Conservation (phyloP, 2,888 invertebrate species). For the Laothoe populi region DNA sequence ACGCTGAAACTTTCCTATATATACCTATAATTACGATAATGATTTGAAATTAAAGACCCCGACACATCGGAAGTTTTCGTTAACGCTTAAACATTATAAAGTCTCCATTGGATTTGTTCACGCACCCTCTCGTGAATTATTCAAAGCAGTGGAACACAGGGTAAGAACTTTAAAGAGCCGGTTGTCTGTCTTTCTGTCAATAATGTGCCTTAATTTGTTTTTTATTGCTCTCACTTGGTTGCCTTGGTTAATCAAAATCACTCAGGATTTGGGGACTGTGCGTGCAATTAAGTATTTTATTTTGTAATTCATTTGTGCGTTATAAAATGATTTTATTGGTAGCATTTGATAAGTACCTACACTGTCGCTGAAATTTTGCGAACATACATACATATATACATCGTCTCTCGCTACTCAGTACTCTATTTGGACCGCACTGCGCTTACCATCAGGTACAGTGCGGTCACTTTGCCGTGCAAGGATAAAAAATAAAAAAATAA, state of each 20-base stretch:
- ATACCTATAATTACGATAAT: conserved; percentile 33
- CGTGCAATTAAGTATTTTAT: neutral
- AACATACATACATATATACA: too few species aligned
- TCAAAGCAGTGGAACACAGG: conserved; percentile 60
- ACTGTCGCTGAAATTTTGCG: neutral
- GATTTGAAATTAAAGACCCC: conserved; percentile 51
- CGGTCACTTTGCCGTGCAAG: too few species aligned
- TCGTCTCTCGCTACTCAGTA: too few species aligned
- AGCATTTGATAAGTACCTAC: too few species aligned
- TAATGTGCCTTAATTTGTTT: conserved; percentile 66
- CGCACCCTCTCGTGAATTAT: conserved; percentile 68
- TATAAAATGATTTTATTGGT: neutral
- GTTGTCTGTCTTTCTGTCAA: conserved; percentile 69
- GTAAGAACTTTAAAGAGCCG: conserved; percentile 58
- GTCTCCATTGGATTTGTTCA: conserved; percentile 57
- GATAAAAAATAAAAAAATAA: too few species aligned
- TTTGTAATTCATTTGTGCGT: neutral
- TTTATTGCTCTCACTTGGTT: conserved; percentile 35
- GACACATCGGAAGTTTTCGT: conserved; percentile 48
- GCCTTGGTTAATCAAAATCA: conserved; percentile 15
- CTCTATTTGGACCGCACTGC: too few species aligned
- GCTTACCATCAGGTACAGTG: too few species aligned
- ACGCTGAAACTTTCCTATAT: neutral
- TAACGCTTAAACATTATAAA: conserved; percentile 48
- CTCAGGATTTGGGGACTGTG: conserved; percentile 5